A percentile compares a stretch with the other conserved stretches of the same genome.
These are phyloP conservation scores for Forbesichthys papilliferus DNA, from an alignment of 2,113 vertebrate species.

Conservation along the genomic window DNA sequence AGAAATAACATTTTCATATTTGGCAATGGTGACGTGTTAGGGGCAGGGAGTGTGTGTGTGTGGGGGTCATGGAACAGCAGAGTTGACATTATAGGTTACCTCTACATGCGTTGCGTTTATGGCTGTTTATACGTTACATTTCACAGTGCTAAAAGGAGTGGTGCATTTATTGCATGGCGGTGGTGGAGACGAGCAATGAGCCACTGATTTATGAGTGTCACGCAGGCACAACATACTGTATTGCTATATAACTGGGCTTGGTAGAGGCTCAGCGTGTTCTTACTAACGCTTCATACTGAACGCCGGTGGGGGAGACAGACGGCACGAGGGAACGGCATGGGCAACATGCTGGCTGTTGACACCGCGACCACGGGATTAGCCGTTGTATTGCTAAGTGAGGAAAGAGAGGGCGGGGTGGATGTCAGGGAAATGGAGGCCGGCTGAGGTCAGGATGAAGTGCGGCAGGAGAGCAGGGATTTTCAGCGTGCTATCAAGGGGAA, in stretches of 20 bases:
- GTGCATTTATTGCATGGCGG: too few relatives aligned
- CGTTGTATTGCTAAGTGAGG: neutral
- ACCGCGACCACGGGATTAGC: constrained; percentile 2
- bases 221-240: neutral
- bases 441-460: neutral
- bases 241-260: too few relatives aligned
- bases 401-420: neutral
- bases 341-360: constrained; percentile 7
- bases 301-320: neutral
- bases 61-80: neutral
- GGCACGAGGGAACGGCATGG: neutral
- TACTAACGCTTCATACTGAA: too few relatives aligned
- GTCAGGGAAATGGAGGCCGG: neutral
- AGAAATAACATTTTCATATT: too few relatives aligned
- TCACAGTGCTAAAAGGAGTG: too few relatives aligned
- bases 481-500: constrained; percentile 7
- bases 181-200: too few relatives aligned
- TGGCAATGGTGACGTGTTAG: neutral
- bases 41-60: neutral
- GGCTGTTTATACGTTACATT: too few relatives aligned
- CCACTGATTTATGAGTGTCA: neutral
- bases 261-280: too few relatives aligned
- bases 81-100: constrained; percentile 10
- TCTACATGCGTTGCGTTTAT: neutral
- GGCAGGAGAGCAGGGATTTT: neutral